Conservation (phyloP, 2,888 invertebrate species). For the Yponomeuta plumbellus region DNA sequence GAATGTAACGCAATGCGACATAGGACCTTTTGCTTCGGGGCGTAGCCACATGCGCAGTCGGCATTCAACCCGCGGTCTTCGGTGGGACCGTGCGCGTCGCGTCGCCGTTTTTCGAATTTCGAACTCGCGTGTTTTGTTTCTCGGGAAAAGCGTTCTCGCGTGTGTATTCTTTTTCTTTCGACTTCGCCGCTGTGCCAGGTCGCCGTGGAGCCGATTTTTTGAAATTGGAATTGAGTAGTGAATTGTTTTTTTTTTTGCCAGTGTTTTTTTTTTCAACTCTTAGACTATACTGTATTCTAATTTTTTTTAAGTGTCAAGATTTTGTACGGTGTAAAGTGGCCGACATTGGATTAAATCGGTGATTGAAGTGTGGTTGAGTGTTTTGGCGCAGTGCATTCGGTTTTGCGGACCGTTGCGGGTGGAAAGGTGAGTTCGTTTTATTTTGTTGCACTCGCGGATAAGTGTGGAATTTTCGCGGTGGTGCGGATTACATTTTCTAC, state of each 20-base stretch:
- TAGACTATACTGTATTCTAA: background rate
- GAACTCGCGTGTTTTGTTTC: slow-evolving; percentile 24
- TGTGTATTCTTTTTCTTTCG: slow-evolving; percentile 16
- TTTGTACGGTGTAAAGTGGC: background rate
- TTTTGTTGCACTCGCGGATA: background rate
- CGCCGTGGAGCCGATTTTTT: slow-evolving; percentile 6
- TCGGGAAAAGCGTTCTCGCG: slow-evolving; percentile 16
- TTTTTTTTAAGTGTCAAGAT: background rate
- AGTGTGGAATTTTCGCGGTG: background rate
- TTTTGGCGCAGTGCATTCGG: slow-evolving; percentile 11
- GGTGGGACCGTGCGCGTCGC: slow-evolving; percentile 26
- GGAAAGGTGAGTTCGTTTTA: slow-evolving; percentile 9
- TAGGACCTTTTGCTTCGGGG: slow-evolving; percentile 55
- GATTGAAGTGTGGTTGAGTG: background rate
- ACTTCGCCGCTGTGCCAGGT: background rate
- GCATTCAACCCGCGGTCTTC: slow-evolving; percentile 47
- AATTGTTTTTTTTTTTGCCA: background rate
- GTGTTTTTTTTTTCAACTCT: background rate
- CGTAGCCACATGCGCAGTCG: slow-evolving; percentile 64
- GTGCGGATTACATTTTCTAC: background rate
- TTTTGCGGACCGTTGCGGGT: slow-evolving; percentile 9
- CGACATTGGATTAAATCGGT: background rate
- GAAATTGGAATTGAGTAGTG: slow-evolving; percentile 21
- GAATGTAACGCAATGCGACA: slow-evolving; percentile 68
- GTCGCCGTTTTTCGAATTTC: slow-evolving; percentile 21